Base-by-base conservation (phyloP, 2,888 invertebrate genomes). In the Polydrusus pterygomalis region DNA sequence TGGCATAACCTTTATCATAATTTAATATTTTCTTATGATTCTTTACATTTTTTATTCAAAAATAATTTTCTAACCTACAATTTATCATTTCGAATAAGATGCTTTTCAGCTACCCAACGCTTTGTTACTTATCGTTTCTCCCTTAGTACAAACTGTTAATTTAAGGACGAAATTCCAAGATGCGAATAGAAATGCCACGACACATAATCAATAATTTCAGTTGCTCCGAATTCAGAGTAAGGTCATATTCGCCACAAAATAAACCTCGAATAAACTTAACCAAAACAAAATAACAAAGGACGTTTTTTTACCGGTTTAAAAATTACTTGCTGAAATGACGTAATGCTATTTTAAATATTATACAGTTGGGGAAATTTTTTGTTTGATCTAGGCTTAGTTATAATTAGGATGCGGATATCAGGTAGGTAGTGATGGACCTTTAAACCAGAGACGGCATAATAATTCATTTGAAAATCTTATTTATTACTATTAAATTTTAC, bases 191-290 rank as follows among this genome's bases (percentile, higher is more conserved):
- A 47, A 30, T 58, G 34, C 38, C 10, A 34, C 15, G 58, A 60
- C 58, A 60, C 11, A 38, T 38, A 60, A 60, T 60, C 58, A 38
- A 60, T 60, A 60, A n/a, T 38, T 60, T 40, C 58, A 60, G 58
- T 60, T 60, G 58, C 38, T 60, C 38, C 58, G 25, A 60, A 38
- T 60, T 60, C 58, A 30, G 30, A 38, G 38, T 38, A 17, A 38
- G 18, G 38, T 60, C 58, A 60, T 40, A 60, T 60, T 17, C 11
- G 58, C 17, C 7, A 60, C 38, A 38, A 60, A 60, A 60, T 58
- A 58, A n/a, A 54, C 25, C 54, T 13, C 15, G 25, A 20, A 30
- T 20, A 54, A 30, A n/a, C 15, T 25, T 7, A 43, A 40, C 13
- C 40, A 2, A 40, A 40, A 9, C 7, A 10, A 40, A 10, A 40